Evolutionary conservation across 2,113 vertebrate species (phyloP).

Genomic region (Phodopus roborovskii): DNA sequence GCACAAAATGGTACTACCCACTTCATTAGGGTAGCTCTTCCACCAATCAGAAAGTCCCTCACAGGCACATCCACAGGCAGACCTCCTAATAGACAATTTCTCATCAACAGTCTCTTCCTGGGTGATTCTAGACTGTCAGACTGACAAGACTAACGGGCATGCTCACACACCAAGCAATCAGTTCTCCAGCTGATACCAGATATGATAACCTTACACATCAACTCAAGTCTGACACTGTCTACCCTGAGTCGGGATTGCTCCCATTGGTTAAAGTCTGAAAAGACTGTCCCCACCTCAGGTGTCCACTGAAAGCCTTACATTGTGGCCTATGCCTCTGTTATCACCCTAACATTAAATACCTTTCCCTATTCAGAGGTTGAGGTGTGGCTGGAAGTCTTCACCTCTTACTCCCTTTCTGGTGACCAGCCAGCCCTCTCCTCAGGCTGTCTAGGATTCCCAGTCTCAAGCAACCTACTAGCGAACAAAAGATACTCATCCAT

Average conservation of each 20-base stretch:
- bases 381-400: neutral
- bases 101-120: neutral
- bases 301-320: neutral
- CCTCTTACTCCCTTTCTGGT: neutral
- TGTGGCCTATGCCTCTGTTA: neutral
- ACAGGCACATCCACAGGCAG: neutral
- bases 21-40: neutral
- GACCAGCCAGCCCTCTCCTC: neutral
- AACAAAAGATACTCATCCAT: neutral
- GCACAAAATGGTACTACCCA: neutral
- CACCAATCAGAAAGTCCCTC: neutral
- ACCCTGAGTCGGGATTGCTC: neutral
- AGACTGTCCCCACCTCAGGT: neutral
- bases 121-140: neutral
- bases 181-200: neutral
- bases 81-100: neutral
- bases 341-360: neutral
- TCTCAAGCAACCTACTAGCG: neutral
- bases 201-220: accelerated
- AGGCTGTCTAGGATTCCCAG: neutral
- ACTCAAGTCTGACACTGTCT: neutral
- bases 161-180: too few species aligned
- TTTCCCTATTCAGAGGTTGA: neutral
- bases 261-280: neutral
- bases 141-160: neutral